A percentile compares a stretch with the other conserved stretches of the same genome.
Conservation (phyloP, 2,888 invertebrate species). For the Blera fallax region DNA sequence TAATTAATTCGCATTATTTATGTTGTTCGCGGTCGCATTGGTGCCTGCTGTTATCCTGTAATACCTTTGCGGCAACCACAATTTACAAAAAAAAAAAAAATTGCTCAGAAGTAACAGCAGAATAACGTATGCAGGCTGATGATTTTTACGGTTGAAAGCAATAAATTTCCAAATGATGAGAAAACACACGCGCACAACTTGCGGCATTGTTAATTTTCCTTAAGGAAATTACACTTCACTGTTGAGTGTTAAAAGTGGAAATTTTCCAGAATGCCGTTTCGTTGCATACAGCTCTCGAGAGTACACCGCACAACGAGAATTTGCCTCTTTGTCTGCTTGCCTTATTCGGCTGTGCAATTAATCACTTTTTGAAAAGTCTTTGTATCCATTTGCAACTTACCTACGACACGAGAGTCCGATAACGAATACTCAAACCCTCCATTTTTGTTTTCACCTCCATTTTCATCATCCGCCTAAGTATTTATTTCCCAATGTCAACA, state of each 20-base stretch:
- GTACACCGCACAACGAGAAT: neutral
- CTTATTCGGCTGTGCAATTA: slow-evolving; percentile 44
- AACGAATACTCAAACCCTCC: slow-evolving; percentile 4
- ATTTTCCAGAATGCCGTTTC: neutral
- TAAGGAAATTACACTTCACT: slow-evolving; percentile 34
- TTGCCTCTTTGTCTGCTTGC: neutral
- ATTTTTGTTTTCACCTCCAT: neutral
- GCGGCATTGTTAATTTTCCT: slow-evolving; percentile 16
- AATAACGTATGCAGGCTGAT: slow-evolving; percentile 7
- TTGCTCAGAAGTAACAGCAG: slow-evolving; percentile 16
- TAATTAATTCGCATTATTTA: slow-evolving; percentile 65
- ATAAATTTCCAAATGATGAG: slow-evolving; percentile 30
- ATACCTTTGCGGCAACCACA: neutral
- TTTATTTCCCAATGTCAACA: slow-evolving; percentile 34
- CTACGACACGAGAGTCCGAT: neutral
- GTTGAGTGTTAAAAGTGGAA: neutral
- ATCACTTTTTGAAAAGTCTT: slow-evolving; percentile 41
- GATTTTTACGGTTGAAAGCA: slow-evolving; percentile 35
- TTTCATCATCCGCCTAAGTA: slow-evolving; percentile 27
- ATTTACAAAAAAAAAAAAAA: slow-evolving; percentile 6
- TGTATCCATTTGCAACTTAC: neutral
- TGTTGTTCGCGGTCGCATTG: slow-evolving; percentile 34
- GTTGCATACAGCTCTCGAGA: neutral
- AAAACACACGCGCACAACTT: neutral
- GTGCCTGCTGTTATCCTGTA: slow-evolving; percentile 40